Base-by-base conservation (phyloP, 2,888 invertebrate species). In the Dermolepida albohirtum region DNA sequence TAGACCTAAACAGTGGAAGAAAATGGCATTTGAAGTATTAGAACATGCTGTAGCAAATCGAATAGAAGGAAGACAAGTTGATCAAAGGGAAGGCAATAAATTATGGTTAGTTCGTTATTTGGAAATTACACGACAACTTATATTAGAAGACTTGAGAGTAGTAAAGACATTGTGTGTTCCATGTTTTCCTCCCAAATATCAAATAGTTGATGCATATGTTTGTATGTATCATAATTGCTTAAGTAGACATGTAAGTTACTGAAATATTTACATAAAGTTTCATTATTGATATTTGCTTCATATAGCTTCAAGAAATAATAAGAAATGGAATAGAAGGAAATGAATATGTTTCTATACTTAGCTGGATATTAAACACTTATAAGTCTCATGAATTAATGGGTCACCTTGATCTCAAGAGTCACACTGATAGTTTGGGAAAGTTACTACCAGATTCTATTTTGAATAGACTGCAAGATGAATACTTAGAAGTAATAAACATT, bases 21-120 rank as follows among this genome's bases (percentile, higher is more conserved):
- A 90, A 10, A 94, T 93, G 87, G 92, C 93, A 0, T 92, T 97
- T 81, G 88, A 92, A 75, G 93, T 95, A 0, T 80, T 95, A 11
- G 91, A 92, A 79, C 89, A 90, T 77, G 89, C 93, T 0, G 94
- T 95, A 0, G 89, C 89, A 0, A 92, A 92, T 69, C 88, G 96
- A 67, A 93, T 98, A 64, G 98, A 98, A 84, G 98, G 97, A 0
- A 97, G 96, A 5, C 95, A 97, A 74, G 89, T 97, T 4, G 97
- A 98, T 77, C 97, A 97, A 78, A 86, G 97, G 22, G 88, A 88
- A 16, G 92, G 93, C 75, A 94, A 97, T 82, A 97, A 97, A 83
- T 90, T 96, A 85, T 99, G 98, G 98, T 86, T 99, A 11, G 97
- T 97, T 2, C 86, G 95, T 22, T 97, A 98, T 82, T 85, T 99